These are phyloP conservation scores for Procapra przewalskii DNA, from an alignment of 2,113 vertebrate genomes.

Conservation along the genomic window DNA sequence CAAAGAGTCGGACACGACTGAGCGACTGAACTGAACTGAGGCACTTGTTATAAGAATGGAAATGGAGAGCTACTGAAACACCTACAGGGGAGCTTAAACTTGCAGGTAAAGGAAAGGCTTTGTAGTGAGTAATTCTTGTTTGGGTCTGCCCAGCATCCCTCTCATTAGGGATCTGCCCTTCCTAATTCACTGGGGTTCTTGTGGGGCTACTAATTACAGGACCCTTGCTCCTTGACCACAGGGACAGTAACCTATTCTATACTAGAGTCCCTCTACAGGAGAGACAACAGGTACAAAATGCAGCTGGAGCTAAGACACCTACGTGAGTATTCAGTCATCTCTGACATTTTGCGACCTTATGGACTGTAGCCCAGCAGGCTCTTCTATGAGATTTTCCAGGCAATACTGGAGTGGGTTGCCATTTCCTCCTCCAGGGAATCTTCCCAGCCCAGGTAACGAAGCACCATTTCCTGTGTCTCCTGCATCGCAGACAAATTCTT, in stretches of 20 bases:
- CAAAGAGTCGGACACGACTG: no score
- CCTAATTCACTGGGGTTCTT: background rate
- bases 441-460: background rate
- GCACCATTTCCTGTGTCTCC: background rate
- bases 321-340: background rate
- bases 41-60: background rate
- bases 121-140: background rate
- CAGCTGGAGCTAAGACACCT: background rate
- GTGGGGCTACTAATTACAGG: background rate
- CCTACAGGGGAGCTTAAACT: background rate
- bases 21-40: no score
- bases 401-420: background rate
- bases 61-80: background rate
- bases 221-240: background rate
- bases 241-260: background rate
- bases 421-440: background rate
- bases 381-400: background rate
- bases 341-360: background rate
- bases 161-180: background rate
- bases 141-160: background rate
- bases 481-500: background rate
- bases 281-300: background rate
- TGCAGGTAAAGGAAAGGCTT: background rate
- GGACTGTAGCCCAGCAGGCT: background rate
- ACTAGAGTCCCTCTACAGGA: background rate